Conservation (phyloP, 1,140 invertebrate species). For the Melipona quadrifasciata region DNA sequence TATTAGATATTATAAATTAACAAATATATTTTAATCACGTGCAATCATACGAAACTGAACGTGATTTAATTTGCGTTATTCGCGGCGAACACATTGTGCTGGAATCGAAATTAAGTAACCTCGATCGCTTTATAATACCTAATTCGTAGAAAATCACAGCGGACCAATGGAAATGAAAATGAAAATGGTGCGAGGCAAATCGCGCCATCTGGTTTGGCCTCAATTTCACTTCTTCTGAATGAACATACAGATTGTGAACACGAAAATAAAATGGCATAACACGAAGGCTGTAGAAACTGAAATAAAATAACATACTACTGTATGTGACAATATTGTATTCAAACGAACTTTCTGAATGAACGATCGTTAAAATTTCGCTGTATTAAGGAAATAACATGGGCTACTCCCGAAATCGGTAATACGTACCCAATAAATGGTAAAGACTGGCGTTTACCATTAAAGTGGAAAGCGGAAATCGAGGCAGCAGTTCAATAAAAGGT, state of each 20-base stretch:
- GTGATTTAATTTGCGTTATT: background rate
- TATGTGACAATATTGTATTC: background rate
- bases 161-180: no score
- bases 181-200: background rate
- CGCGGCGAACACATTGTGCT: background rate
- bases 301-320: no score
- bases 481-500: background rate
- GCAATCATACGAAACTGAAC: background rate
- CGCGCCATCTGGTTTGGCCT: background rate
- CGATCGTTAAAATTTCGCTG: background rate
- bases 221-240: background rate
- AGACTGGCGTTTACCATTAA: background rate
- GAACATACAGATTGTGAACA: background rate
- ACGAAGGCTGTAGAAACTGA: no score
- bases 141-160: no score
- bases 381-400: background rate
- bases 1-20: no score
- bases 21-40: no score
- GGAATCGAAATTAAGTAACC: background rate
- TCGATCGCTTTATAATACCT: background rate
- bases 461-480: background rate
- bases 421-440: slow-evolving; percentile 5
- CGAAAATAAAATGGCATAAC: no score
- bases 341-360: slow-evolving; percentile 11
- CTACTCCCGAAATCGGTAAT: background rate